phyloP scores from a whole-genome alignment of 2,113 vertebrate species.

The Syrmaticus mikado region DNA sequence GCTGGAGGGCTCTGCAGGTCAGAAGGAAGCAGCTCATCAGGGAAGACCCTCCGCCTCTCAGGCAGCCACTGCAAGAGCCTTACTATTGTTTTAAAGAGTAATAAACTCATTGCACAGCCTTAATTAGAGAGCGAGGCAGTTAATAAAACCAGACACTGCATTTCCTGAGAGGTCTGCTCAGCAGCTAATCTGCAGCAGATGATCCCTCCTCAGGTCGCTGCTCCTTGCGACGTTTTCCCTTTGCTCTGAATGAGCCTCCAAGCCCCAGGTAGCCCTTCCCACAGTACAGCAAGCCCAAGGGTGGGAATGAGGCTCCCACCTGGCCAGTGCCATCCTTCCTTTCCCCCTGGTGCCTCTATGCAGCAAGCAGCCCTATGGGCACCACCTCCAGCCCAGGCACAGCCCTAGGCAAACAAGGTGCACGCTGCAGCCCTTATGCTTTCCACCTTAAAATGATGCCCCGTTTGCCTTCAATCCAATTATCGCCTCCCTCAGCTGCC shows the following conservation, averaged over 20 bases:
- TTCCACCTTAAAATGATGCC: neutral
- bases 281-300: rapidly evolving
- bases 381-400: neutral
- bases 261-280: neutral
- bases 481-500: neutral
- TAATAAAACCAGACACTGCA: neutral
- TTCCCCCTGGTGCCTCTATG: neutral
- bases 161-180: neutral
- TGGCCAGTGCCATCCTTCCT: neutral
- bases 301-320: neutral
- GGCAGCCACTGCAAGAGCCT: neutral
- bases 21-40: neutral
- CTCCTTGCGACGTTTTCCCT: neutral
- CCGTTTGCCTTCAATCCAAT: neutral
- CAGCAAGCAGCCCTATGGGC: neutral
- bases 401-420: neutral
- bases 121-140: neutral
- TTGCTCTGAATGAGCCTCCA: neutral
- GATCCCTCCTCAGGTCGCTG: neutral
- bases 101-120: neutral
- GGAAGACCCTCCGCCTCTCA: neutral
- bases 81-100: neutral
- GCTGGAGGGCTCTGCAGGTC: neutral
- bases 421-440: neutral
- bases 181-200: neutral